Evolutionary conservation across 2,113 vertebrate genomes (phyloP), one percentile per base, ranked within the genome.

Genomic region (Gorilla gorilla): DNA sequence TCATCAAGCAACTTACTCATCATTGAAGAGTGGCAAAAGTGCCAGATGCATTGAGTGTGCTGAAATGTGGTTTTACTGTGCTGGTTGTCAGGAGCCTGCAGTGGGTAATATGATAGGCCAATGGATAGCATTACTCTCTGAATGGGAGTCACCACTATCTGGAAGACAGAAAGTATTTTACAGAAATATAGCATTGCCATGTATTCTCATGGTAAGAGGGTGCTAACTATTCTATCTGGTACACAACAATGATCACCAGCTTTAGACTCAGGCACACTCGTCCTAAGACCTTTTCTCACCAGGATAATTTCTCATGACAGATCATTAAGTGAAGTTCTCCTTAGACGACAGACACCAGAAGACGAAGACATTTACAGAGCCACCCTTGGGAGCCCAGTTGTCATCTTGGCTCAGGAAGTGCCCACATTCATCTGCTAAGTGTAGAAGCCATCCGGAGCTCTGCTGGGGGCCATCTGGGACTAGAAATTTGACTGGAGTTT

Each of bases 181-280:
- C 1, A 43, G 8, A 35, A 40, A 9, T 4, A 2, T 17, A 2
- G 14, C 0, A 12, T 73, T 8, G 8, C 27, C 76, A 3, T 5
- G 1, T 8, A 1, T 0, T 27, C 50, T 55, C 38, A 1, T 0
- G 8, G n/a, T 5, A 25, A 55, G 48, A 75, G 2, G 6, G 5
- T 57, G 22, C 57, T 50, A 1, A 6, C n/a, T 17, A 9, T 4
- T 61, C n/a, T 50, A 8, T 30, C 55, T 8, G 38, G 8, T 43
- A 59, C 48, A 2, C 40, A 14, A 1, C 6, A 0, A 9, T 1
- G n/a, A 11, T 40, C 8, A 3, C 20, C 4, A 5, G 7, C 66
- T 45, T 25, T 50, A 32, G 45, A 66, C 13, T 18, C 22, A 4
- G 14, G 13, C 17, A 64, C 17, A 12, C 8, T 55, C 17, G 1